These are phyloP conservation scores for Okapia johnstoni DNA, from an alignment of 2,113 vertebrate species.

Conservation along the genomic window DNA sequence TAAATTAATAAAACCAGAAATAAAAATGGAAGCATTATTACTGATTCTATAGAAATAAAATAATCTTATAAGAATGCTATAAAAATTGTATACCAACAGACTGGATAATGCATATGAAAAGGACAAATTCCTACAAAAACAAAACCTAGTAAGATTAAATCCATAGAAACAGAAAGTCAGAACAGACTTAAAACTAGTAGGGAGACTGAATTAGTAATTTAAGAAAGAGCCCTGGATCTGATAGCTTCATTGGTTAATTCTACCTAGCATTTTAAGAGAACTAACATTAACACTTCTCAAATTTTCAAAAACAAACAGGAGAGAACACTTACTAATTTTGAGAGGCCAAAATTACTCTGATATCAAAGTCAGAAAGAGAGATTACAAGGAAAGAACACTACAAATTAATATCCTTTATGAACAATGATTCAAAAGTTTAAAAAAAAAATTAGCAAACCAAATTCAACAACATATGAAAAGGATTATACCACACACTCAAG, in stretches of 20 bases:
- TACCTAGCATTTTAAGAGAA: not conserved
- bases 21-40: not conserved
- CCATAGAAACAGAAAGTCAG: not conserved
- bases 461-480: not conserved
- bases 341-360: not conserved
- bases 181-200: not conserved
- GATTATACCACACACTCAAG: not conserved
- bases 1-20: not conserved
- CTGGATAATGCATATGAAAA: not conserved
- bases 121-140: not conserved
- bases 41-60: not conserved
- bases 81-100: not conserved
- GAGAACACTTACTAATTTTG: not conserved
- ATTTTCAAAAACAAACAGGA: not conserved
- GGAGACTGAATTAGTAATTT: not conserved
- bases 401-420: not conserved
- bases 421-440: not conserved
- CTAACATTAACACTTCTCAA: not conserved
- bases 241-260: not conserved
- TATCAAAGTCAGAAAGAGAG: not conserved
- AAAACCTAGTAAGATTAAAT: not conserved
- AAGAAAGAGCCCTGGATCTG: not conserved
- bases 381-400: not conserved
- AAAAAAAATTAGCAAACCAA: not conserved
- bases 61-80: not conserved